These are phyloP conservation scores for Acipenser oxyrinchus DNA, from an alignment of 2,797 vertebrate genomes.

Conservation along the genomic window DNA sequence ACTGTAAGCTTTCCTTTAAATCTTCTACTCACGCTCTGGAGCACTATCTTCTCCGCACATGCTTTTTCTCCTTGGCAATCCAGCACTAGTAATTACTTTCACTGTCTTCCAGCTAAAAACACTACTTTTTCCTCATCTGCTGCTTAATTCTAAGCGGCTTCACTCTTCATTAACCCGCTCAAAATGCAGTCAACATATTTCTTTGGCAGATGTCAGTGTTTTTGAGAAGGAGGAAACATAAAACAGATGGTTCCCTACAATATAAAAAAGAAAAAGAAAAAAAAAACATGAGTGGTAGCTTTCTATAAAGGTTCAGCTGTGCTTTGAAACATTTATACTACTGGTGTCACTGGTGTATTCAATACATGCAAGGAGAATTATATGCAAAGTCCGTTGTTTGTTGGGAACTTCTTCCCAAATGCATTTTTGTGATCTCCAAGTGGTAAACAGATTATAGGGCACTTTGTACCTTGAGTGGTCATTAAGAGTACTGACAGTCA, in stretches of 20 bases:
- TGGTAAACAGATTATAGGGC: no score
- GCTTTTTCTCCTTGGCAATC: slow-evolving; percentile 28
- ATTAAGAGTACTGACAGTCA: no score
- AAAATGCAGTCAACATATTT: slow-evolving; percentile 35
- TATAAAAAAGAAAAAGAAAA: no score
- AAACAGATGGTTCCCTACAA: not conserved
- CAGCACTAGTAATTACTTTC: slow-evolving; percentile 36
- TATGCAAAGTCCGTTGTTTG: no score
- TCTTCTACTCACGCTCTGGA: not conserved
- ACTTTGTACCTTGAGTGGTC: no score
- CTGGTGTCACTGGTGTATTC: no score
- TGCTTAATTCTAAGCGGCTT: slow-evolving; percentile 29
- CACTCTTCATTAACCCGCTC: slow-evolving; percentile 40
- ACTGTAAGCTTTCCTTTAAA: slow-evolving; percentile 14
- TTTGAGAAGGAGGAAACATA: slow-evolving; percentile 26
- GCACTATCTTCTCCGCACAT: slow-evolving; percentile 8
- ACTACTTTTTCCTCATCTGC: slow-evolving; percentile 31
- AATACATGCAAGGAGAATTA: no score
- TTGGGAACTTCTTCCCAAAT: no score
- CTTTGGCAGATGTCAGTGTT: slow-evolving; percentile 28
- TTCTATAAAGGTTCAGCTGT: no score
- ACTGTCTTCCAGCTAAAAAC: slow-evolving; percentile 26
- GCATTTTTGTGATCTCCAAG: no score
- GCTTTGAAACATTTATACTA: no score
- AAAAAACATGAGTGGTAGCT: no score